Percentiles rank a stretch among this genome's conserved stretches.
Evolutionary conservation across 1,140 invertebrate species (phyloP).

Genomic region (Planococcus citri): DNA sequence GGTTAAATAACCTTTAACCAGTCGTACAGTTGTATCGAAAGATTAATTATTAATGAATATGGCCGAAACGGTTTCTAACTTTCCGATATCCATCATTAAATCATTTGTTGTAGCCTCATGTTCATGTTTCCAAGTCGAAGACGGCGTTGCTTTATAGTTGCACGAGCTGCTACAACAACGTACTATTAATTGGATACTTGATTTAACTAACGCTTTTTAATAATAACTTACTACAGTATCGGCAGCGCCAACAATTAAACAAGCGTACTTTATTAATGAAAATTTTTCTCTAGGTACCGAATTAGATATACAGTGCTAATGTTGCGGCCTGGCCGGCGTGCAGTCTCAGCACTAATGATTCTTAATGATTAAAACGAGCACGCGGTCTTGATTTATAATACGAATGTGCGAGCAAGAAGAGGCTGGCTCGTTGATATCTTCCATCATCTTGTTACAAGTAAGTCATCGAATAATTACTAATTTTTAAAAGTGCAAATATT

Average conservation of each 20-base stretch:
- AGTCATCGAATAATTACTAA: no score
- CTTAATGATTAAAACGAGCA: neutral
- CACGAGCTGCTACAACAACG: no score
- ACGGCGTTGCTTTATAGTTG: neutral
- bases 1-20: slow-evolving; percentile 5
- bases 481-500: no score
- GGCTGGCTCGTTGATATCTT: no score
- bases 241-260: neutral
- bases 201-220: slow-evolving; percentile 8
- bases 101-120: neutral
- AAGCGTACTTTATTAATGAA: slow-evolving; percentile 8
- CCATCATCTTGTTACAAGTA: no score
- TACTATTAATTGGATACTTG: neutral
- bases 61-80: neutral
- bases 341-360: neutral
- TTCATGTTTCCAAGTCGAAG: neutral
- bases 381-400: neutral
- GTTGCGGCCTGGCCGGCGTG: neutral
- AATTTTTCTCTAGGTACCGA: neutral
- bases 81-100: slow-evolving; percentile 7
- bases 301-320: slow-evolving; percentile 1
- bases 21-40: neutral
- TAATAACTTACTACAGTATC: slow-evolving; percentile 5
- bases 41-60: neutral
- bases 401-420: no score